Evolutionary conservation across 1,140 invertebrate species (phyloP).

Genomic region (Uloborus diversus): DNA sequence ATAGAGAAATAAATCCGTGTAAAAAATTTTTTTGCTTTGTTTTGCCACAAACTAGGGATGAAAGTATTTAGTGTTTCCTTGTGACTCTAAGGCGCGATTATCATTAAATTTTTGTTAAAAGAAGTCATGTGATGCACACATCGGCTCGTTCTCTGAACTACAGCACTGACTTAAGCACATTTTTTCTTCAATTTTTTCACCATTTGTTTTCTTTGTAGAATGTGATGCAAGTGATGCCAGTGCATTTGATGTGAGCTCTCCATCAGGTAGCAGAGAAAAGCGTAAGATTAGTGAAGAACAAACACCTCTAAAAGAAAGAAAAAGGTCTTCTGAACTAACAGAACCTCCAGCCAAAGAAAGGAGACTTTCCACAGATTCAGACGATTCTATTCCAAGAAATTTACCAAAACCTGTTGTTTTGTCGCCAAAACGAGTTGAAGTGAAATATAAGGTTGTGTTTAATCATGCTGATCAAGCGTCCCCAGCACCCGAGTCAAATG

Average conservation of each 20-base stretch:
- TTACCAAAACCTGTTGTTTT: slow-evolving; percentile 49
- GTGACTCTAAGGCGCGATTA: too few species aligned
- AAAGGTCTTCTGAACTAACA: slow-evolving; percentile 2
- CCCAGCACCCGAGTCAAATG: neutral
- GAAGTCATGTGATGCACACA: too few species aligned
- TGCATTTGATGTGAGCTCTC: neutral
- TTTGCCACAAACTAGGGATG: too few species aligned
- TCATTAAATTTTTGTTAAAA: too few species aligned
- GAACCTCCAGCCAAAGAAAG: slow-evolving; percentile 16
- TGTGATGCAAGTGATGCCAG: neutral
- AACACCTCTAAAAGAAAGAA: slow-evolving; percentile 1
- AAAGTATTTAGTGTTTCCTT: too few species aligned
- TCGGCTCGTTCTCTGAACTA: too few species aligned
- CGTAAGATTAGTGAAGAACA: neutral
- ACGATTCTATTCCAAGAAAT: slow-evolving; percentile 20
- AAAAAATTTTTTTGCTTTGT: too few species aligned
- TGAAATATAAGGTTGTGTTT: slow-evolving; percentile 19
- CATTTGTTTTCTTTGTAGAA: neutral
- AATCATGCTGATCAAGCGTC: neutral
- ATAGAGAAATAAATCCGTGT: too few species aligned
- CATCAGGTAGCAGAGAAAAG: slow-evolving; percentile 4
- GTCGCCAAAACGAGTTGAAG: slow-evolving; percentile 15
- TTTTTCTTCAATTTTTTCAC: too few species aligned
- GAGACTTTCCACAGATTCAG: slow-evolving; percentile 20
- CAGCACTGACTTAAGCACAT: too few species aligned